A percentile compares a stretch with the other conserved stretches of the same genome.
phyloP scores from a whole-genome alignment of 1,140 invertebrate species.

The Bombyx mandarina region DNA sequence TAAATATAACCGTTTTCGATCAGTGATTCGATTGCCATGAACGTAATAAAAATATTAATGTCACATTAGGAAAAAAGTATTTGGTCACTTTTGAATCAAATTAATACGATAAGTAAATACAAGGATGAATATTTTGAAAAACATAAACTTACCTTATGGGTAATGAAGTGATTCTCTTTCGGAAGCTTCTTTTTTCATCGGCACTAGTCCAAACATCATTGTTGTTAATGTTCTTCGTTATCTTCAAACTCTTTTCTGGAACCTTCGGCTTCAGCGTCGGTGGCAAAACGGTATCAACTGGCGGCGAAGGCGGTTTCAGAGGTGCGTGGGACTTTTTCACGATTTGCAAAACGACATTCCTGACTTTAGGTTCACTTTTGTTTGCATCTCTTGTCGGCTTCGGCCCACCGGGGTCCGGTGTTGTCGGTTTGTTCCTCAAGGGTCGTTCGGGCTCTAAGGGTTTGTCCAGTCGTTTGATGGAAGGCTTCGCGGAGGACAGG shows the following conservation, averaged over 20 bases:
- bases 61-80: too few relatives aligned
- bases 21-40: too few relatives aligned
- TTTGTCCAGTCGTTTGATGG: constrained; percentile 25
- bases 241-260: constrained; percentile 38
- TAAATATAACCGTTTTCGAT: too few relatives aligned
- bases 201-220: constrained; percentile 53
- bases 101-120: too few relatives aligned
- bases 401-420: constrained; percentile 27
- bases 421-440: constrained; percentile 25
- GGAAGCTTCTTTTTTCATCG: constrained; percentile 29
- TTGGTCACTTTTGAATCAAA: too few relatives aligned
- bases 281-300: constrained; percentile 39
- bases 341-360: constrained; percentile 47
- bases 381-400: constrained; percentile 16
- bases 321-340: constrained; percentile 44
- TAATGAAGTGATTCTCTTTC: constrained; percentile 22
- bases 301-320: constrained; percentile 28
- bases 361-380: constrained; percentile 37
- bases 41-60: too few relatives aligned
- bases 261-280: constrained; percentile 44
- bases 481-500: constrained; percentile 9
- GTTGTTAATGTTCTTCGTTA: constrained; percentile 56
- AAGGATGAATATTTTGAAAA: neutral
- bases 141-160: constrained; percentile 34
- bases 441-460: constrained; percentile 36